These are phyloP conservation scores for Phyllotreta striolata DNA, from an alignment of 2,888 invertebrate species.

Conservation along the genomic window DNA sequence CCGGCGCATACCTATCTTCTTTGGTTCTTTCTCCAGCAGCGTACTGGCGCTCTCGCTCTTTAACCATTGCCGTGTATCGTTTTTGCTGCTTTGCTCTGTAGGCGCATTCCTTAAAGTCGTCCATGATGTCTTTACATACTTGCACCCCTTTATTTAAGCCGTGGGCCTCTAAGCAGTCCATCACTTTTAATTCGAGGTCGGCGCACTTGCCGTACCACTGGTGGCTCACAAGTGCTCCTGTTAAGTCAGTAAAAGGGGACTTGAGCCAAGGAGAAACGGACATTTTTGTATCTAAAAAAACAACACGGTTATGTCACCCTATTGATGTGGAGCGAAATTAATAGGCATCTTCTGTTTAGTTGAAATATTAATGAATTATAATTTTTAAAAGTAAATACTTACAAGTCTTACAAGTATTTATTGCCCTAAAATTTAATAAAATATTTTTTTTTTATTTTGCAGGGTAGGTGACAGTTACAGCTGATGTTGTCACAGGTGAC, in stretches of 20 bases:
- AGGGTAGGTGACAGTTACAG: no score
- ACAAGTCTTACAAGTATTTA: no score
- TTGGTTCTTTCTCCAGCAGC: slow-evolving; percentile 66
- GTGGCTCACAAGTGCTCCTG: slow-evolving; percentile 70
- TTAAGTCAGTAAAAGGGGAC: slow-evolving; percentile 76
- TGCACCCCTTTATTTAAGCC: slow-evolving; percentile 70
- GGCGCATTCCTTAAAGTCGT: slow-evolving; percentile 78
- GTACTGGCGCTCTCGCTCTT: slow-evolving; percentile 70
- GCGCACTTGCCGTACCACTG: slow-evolving; percentile 73
- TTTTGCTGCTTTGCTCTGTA: slow-evolving; percentile 67
- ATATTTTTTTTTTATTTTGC: no score
- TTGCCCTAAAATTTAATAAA: no score
- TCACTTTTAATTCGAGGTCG: slow-evolving; percentile 72
- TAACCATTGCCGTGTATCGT: slow-evolving; percentile 70
- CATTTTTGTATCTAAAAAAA: slow-evolving; percentile 21
- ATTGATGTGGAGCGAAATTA: background rate
- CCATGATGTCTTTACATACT: slow-evolving; percentile 71
- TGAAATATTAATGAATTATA: no score
- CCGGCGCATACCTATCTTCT: slow-evolving; percentile 64
- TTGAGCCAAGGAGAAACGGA: slow-evolving; percentile 66
- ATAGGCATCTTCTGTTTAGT: background rate
- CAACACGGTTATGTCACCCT: slow-evolving; percentile 35
- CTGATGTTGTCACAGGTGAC: no score
- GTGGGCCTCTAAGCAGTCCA: slow-evolving; percentile 84
- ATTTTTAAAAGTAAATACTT: no score